phyloP scores from a whole-genome alignment of 2,113 vertebrate species.

The Neolamprologus falcicula region DNA sequence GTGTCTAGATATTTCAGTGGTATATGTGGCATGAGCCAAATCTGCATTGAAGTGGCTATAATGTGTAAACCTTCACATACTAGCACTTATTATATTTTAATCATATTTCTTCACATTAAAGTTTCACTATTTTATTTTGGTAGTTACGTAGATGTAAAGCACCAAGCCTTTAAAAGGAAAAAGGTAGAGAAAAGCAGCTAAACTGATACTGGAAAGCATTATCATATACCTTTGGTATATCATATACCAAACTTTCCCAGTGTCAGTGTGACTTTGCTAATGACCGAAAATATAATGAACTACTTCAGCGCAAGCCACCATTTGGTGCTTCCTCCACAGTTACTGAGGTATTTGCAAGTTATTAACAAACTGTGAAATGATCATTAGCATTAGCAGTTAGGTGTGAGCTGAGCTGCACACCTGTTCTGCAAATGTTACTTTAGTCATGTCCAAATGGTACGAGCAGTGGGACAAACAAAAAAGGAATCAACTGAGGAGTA shows the following conservation, averaged over 20 bases:
- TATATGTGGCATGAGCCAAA: not conserved
- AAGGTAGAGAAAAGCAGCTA: not conserved
- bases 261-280: not conserved
- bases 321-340: not conserved
- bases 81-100: not conserved
- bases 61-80: not conserved
- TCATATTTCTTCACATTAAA: not conserved
- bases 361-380: constrained; percentile 22
- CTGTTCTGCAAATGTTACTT: not conserved
- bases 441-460: not conserved
- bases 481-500: not conserved
- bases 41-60: not conserved
- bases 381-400: not conserved
- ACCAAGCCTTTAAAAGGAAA: not conserved
- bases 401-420: not conserved
- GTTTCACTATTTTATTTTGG: not conserved
- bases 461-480: not conserved
- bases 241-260: not conserved
- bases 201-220: not conserved
- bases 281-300: not conserved
- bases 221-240: not conserved
- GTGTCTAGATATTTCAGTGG: not conserved
- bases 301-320: not conserved
- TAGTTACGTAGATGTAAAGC: not conserved
- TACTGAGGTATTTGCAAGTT: constrained; percentile 14